Evolutionary conservation across 1,140 invertebrate species (phyloP).

Genomic region (Oryctes rhinoceros): DNA sequence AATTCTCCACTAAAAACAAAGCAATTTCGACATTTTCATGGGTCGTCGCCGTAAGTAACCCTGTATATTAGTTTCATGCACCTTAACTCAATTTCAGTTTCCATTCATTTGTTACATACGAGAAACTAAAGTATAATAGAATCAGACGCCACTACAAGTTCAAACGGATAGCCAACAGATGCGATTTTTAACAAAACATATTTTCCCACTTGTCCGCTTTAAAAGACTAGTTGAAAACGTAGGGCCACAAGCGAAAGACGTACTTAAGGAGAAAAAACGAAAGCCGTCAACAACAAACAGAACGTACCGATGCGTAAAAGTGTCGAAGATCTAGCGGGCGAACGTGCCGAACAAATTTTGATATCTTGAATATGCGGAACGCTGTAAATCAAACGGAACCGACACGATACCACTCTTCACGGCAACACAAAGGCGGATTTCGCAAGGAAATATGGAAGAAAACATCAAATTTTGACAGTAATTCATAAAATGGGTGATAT

Average conservation of each 20-base stretch:
- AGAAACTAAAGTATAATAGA: no score
- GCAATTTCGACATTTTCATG: no score
- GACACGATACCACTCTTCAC: background rate
- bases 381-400: conserved; percentile 26
- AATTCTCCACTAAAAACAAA: no score
- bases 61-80: no score
- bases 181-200: background rate
- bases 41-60: no score
- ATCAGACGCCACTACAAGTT: no score
- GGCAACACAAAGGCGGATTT: conserved; percentile 21
- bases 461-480: conserved; percentile 41
- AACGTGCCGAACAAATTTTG: conserved; percentile 37
- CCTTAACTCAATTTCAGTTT: no score
- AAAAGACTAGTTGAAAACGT: background rate
- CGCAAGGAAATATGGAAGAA: conserved; percentile 35
- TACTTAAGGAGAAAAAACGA: conserved; percentile 6
- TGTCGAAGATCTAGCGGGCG: conserved; percentile 30
- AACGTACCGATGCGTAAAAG: conserved; percentile 37
- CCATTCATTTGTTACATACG: no score
- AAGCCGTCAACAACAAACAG: conserved; percentile 25
- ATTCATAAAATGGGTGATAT: conserved; percentile 28
- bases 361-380: conserved; percentile 22
- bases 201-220: background rate
- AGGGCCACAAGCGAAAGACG: background rate
- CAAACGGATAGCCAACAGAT: background rate